Conservation (phyloP, 2,797 vertebrate species). For the Tokudaia muenninki region DNA sequence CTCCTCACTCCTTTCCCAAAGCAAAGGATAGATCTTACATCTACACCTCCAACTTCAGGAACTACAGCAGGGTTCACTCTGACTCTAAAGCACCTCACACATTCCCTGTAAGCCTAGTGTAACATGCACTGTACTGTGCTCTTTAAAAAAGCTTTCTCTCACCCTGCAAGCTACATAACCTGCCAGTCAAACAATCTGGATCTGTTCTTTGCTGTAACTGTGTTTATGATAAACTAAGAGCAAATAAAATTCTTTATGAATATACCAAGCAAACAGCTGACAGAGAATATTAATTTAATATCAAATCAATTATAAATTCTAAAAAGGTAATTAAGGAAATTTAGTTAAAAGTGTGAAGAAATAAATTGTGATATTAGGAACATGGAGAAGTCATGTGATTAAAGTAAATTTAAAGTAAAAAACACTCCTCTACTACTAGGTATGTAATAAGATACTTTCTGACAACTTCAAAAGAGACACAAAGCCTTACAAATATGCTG, state of each 20-base stretch:
- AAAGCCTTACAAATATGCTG: constrained; percentile 72
- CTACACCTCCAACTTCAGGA: background rate
- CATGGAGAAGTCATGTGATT: constrained; percentile 62
- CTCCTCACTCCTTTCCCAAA: constrained; percentile 45
- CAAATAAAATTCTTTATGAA: constrained; percentile 2
- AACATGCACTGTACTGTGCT: background rate
- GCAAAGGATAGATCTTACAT: background rate
- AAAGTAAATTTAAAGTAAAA: constrained; percentile 27
- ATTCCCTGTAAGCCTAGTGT: background rate
- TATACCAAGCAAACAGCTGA: constrained; percentile 58
- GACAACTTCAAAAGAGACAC: constrained; percentile 72
- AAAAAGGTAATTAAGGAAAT: constrained; percentile 72
- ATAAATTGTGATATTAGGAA: constrained; percentile 11
- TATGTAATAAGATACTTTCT: constrained; percentile 64
- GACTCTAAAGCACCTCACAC: constrained; percentile 12
- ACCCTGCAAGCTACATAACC: background rate
- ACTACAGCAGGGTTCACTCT: background rate
- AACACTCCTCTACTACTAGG: constrained; percentile 31
- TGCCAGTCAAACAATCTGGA: constrained; percentile 7
- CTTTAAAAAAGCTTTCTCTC: background rate
- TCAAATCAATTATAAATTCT: constrained; percentile 62
- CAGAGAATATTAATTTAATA: constrained; percentile 43
- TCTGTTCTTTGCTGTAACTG: constrained; percentile 50
- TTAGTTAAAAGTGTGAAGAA: constrained; percentile 66
- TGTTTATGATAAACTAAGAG: constrained; percentile 53